Conservation (phyloP, 2,888 invertebrate species). For the Ligdia adustata region DNA sequence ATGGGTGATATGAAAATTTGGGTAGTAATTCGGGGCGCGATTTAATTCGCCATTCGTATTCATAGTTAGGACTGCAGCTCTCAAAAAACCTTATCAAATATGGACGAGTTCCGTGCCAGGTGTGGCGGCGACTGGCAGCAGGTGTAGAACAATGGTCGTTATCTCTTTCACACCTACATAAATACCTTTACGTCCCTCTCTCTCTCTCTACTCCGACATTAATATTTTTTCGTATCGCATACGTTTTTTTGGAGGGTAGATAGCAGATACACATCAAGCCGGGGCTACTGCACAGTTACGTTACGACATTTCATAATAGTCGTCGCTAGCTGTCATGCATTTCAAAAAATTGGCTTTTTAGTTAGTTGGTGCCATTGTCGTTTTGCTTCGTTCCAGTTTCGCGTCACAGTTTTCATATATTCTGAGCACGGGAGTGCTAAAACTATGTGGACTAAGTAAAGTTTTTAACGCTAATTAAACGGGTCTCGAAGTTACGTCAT, state of each 20-base stretch:
- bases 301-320: slow-evolving; percentile 67
- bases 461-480: slow-evolving; percentile 58
- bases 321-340: slow-evolving; percentile 55
- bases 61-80: slow-evolving; percentile 67
- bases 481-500: not conserved
- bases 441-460: slow-evolving; percentile 43
- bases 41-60: slow-evolving; percentile 39
- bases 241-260: slow-evolving; percentile 56
- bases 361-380: slow-evolving; percentile 56
- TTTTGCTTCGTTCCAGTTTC: slow-evolving; percentile 59
- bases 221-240: slow-evolving; percentile 62
- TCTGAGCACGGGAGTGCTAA: slow-evolving; percentile 38
- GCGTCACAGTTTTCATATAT: slow-evolving; percentile 44
- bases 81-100: slow-evolving; percentile 78
- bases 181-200: slow-evolving; percentile 39
- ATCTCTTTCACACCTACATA: slow-evolving; percentile 58
- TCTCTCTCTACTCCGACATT: slow-evolving; percentile 53
- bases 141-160: slow-evolving; percentile 67
- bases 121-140: slow-evolving; percentile 59
- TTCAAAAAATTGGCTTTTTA: slow-evolving; percentile 64
- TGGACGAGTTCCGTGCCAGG: slow-evolving; percentile 70
- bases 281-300: slow-evolving; percentile 49
- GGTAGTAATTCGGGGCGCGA: too few species aligned
- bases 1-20: too few species aligned
- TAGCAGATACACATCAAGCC: slow-evolving; percentile 56